Conservation (phyloP, 1,140 invertebrate species). For the Lepidurus apus region DNA sequence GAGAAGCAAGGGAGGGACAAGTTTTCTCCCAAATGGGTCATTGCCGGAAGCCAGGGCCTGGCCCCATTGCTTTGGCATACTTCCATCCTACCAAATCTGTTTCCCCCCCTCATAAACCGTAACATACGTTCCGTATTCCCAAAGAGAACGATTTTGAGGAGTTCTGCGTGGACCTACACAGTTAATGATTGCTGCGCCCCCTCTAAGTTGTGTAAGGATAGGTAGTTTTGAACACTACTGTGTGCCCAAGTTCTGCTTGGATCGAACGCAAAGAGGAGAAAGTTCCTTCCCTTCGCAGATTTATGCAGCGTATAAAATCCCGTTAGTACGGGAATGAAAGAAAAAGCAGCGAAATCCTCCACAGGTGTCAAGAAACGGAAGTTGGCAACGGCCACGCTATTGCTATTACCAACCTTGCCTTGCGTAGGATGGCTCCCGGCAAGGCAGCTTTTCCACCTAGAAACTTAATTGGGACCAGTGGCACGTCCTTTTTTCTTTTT, state of each 20-base stretch:
- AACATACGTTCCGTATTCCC: too few species aligned
- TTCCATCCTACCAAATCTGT: background rate
- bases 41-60: conserved; percentile 15
- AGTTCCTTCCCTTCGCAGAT: too few species aligned
- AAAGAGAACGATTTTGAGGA: too few species aligned
- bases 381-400: background rate
- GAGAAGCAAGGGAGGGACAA: background rate
- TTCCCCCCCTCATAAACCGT: background rate
- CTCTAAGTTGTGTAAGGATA: too few species aligned
- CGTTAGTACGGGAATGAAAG: too few species aligned
- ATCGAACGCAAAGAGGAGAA: too few species aligned
- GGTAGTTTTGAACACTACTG: too few species aligned
- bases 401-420: background rate
- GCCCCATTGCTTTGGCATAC: conserved; percentile 20
- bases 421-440: conserved; percentile 8
- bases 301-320: too few species aligned
- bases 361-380: conserved; percentile 4
- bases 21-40: conserved; percentile 10
- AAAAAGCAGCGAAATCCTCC: background rate
- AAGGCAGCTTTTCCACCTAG: conserved; percentile 2
- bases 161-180: too few species aligned
- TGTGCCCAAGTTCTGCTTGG: too few species aligned
- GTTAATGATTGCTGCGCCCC: too few species aligned
- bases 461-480: conserved; percentile 15
- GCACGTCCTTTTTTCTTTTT: background rate